phyloP scores from a whole-genome alignment of 2,888 invertebrate species.

The Actias luna region DNA sequence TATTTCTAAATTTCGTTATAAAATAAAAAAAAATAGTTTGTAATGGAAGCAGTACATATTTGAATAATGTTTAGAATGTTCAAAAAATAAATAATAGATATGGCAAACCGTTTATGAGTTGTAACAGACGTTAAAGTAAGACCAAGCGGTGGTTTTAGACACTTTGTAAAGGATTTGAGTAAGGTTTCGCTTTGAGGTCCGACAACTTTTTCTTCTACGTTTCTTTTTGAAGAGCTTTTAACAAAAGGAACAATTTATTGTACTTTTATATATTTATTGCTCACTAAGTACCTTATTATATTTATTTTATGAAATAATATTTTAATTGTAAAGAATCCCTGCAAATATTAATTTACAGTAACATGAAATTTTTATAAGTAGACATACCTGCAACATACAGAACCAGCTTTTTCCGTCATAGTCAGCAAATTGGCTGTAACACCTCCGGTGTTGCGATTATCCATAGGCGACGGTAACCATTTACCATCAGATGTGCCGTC shows the following conservation, averaged over 20 bases:
- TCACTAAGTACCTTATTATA: background rate
- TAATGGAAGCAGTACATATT: too few species aligned
- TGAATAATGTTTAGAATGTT: too few species aligned
- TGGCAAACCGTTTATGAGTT: conserved; percentile 29
- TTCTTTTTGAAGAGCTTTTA: conserved; percentile 46
- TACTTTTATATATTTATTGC: conserved; percentile 11
- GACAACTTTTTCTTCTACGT: conserved; percentile 40
- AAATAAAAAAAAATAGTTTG: too few species aligned
- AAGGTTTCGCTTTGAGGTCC: conserved; percentile 52
- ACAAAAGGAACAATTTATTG: conserved; percentile 42
- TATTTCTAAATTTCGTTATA: too few species aligned
- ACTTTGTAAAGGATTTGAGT: conserved; percentile 60
- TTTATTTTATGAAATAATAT: background rate
- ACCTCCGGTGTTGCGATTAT: too few species aligned
- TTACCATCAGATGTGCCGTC: too few species aligned
- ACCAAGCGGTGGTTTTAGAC: conserved; percentile 56
- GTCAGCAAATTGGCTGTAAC: too few species aligned
- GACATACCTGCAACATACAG: too few species aligned
- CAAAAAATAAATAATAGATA: background rate
- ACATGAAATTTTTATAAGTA: background rate
- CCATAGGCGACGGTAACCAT: too few species aligned
- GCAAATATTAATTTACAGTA: background rate
- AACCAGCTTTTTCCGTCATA: too few species aligned
- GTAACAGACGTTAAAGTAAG: conserved; percentile 39
- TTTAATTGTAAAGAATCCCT: background rate